phyloP scores from a whole-genome alignment of 2,797 vertebrate genomes.

The Gadopsis bispinosus region DNA sequence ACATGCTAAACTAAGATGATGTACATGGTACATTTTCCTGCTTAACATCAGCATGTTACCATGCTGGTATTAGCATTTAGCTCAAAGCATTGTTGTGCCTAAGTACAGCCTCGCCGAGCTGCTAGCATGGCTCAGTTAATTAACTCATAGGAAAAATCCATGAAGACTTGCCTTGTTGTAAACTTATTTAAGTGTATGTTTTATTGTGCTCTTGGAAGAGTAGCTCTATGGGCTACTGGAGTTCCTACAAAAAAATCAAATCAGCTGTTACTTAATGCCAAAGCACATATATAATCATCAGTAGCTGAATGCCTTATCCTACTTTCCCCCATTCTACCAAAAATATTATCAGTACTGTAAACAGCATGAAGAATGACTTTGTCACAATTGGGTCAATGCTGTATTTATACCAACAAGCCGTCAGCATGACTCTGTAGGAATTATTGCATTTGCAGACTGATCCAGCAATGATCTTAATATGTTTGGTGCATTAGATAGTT shows the following conservation, averaged over 20 bases:
- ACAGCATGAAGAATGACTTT: constrained; percentile 39
- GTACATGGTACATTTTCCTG: neutral
- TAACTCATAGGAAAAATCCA: neutral
- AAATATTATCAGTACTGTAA: constrained; percentile 35
- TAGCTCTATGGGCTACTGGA: neutral
- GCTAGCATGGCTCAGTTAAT: neutral
- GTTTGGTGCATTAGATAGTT: constrained; percentile 54
- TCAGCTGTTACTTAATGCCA: neutral
- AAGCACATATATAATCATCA: constrained; percentile 3
- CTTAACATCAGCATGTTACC: neutral
- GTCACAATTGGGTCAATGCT: constrained; percentile 20
- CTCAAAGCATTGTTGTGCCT: too few relatives aligned
- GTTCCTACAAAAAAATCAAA: neutral
- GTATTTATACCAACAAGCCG: constrained; percentile 38
- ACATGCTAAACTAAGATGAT: neutral
- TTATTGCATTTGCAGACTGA: constrained; percentile 28
- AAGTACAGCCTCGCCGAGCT: neutral
- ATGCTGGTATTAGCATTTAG: too few relatives aligned
- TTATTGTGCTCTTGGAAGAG: neutral
- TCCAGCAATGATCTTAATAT: constrained; percentile 56
- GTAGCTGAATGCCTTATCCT: neutral
- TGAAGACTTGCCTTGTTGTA: neutral
- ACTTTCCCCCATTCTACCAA: constrained; percentile 12
- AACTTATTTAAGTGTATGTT: neutral
- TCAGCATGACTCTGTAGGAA: constrained; percentile 25